Conservation (phyloP, 2,888 invertebrate species). For the Rhaphigaster nebulosa region DNA sequence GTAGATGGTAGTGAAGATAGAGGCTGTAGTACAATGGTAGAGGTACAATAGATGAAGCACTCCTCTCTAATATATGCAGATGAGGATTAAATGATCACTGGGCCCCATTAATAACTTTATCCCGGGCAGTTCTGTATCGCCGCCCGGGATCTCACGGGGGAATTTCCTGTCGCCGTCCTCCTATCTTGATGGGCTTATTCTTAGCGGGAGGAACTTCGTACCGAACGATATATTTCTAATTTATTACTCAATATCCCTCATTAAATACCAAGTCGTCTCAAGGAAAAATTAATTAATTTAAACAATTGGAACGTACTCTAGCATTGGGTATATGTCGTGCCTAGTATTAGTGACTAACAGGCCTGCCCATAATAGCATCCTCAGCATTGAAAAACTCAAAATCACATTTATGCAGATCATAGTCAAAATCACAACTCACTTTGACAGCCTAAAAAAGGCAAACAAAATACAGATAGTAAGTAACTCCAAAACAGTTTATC, state of each 20-base stretch:
- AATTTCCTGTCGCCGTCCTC: constrained; percentile 2
- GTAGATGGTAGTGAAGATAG: constrained; percentile 2
- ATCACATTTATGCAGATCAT: no score
- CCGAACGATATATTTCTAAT: neutral
- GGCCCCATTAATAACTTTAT: constrained; percentile 17
- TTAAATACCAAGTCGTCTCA: neutral
- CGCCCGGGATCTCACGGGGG: neutral
- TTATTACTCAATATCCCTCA: neutral
- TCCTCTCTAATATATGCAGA: neutral
- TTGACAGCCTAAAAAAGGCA: no score
- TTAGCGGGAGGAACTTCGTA: neutral
- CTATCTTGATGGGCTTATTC: neutral
- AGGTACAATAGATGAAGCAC: neutral
- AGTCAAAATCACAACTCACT: no score
- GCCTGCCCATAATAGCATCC: no score
- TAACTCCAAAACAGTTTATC: no score
- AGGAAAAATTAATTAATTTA: no score
- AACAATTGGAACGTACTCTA: no score
- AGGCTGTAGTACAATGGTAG: neutral
- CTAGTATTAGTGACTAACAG: no score
- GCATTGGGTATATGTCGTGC: no score
- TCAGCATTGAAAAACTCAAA: no score
- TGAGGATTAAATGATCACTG: constrained; percentile 22
- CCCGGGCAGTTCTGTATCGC: neutral
- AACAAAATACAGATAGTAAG: no score